Conservation (phyloP, 2,113 vertebrate genomes). For the Turdus rufiventris region DNA sequence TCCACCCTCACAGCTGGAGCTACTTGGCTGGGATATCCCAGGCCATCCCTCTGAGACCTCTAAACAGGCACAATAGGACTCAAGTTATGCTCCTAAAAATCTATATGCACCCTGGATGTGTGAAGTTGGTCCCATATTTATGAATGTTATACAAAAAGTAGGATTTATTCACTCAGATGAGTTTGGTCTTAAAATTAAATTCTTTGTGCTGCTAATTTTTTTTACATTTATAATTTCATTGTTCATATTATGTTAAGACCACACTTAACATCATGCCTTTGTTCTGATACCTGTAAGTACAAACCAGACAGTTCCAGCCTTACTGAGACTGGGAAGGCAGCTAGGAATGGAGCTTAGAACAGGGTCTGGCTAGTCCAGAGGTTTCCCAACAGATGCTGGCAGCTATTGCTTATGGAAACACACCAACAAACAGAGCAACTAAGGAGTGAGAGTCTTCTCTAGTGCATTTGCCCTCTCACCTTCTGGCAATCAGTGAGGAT, state of each 20-base stretch:
- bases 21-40: neutral
- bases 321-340: neutral
- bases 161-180: neutral
- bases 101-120: rapidly evolving
- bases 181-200: neutral
- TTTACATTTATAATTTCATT: neutral
- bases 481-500: neutral
- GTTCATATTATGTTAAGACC: neutral
- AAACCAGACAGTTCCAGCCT: neutral
- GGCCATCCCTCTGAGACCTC: neutral
- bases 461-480: neutral
- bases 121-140: neutral
- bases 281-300: neutral
- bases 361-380: neutral
- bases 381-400: neutral
- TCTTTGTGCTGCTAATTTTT: neutral
- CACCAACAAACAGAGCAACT: neutral
- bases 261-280: neutral
- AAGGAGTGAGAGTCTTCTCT: neutral
- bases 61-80: neutral
- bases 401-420: neutral
- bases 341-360: neutral
- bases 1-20: neutral
- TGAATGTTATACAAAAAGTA: neutral
- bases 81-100: neutral